Conservation (phyloP, 1,140 invertebrate genomes). For the Drosophila pectinifera region DNA sequence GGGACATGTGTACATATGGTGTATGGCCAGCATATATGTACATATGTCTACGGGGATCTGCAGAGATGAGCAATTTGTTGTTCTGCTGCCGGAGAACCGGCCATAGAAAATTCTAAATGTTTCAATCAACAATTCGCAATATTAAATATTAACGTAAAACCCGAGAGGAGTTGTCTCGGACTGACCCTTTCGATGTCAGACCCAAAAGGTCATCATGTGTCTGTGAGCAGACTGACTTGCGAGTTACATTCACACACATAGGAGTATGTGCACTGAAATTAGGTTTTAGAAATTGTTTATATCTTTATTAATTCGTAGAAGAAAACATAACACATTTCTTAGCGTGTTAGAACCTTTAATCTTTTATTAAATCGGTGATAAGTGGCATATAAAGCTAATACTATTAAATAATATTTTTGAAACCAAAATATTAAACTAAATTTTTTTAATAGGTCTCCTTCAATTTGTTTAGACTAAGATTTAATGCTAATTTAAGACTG, state of each 20-base stretch:
- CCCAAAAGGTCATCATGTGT: constrained; percentile 70
- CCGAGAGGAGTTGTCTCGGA: constrained; percentile 67
- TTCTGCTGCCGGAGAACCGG: constrained; percentile 11
- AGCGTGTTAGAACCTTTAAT: not conserved
- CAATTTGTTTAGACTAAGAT: too few species aligned
- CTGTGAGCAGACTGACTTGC: constrained; percentile 20
- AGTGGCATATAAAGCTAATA: too few species aligned
- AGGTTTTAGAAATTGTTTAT: not conserved
- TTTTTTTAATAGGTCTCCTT: not conserved
- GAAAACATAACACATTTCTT: too few species aligned
- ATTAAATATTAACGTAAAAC: constrained; percentile 83
- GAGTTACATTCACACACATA: constrained; percentile 3
- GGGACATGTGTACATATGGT: constrained; percentile 33
- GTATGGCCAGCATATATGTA: not conserved
- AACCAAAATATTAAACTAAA: not conserved
- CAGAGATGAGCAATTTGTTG: constrained; percentile 60
- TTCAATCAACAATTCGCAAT: constrained; percentile 80
- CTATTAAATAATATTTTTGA: too few species aligned
- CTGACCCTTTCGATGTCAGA: constrained; percentile 68
- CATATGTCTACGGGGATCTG: constrained; percentile 28
- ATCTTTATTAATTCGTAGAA: not conserved
- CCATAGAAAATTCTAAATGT: constrained; percentile 74
- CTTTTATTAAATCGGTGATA: too few species aligned
- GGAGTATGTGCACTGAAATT: not conserved
- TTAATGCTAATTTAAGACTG: too few species aligned